These are phyloP conservation scores for Forbesichthys agassizii DNA, from an alignment of 2,113 vertebrate genomes.

Conservation along the genomic window DNA sequence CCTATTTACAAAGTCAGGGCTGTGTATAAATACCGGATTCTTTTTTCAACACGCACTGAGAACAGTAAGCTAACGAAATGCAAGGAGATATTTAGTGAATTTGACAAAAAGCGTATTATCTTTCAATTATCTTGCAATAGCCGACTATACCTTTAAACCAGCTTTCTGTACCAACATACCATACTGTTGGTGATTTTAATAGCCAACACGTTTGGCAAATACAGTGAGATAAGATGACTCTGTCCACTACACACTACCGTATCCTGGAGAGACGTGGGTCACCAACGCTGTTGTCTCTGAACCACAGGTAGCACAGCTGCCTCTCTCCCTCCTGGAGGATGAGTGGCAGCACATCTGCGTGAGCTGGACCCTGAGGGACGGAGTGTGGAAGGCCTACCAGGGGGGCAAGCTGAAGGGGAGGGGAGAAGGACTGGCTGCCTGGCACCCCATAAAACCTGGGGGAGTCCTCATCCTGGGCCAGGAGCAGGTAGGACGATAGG, in stretches of 20 bases:
- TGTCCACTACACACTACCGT: neutral
- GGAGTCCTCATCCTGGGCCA: constrained; percentile 93
- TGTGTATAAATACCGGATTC: no score
- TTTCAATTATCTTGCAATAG: no score
- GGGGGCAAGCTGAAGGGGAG: constrained; percentile 85
- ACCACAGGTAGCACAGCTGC: constrained; percentile 88
- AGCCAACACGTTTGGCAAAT: neutral
- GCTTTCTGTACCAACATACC: no score
- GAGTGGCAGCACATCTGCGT: constrained; percentile 93
- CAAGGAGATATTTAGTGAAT: no score
- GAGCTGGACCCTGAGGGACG: constrained; percentile 93
- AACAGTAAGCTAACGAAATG: no score
- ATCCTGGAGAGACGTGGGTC: neutral
- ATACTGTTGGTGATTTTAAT: no score
- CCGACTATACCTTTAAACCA: no score
- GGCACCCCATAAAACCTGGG: constrained; percentile 93
- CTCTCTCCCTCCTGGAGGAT: constrained; percentile 84
- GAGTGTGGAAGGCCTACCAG: constrained; percentile 89
- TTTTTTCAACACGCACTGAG: no score
- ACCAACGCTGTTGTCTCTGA: neutral
- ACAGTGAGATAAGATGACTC: neutral
- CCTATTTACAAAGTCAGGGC: no score
- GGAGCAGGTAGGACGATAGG: constrained; percentile 84
- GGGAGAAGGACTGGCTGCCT: constrained; percentile 90
- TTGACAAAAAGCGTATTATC: no score